Conservation (phyloP, 1,140 invertebrate species). For the Drosophila parvula region DNA sequence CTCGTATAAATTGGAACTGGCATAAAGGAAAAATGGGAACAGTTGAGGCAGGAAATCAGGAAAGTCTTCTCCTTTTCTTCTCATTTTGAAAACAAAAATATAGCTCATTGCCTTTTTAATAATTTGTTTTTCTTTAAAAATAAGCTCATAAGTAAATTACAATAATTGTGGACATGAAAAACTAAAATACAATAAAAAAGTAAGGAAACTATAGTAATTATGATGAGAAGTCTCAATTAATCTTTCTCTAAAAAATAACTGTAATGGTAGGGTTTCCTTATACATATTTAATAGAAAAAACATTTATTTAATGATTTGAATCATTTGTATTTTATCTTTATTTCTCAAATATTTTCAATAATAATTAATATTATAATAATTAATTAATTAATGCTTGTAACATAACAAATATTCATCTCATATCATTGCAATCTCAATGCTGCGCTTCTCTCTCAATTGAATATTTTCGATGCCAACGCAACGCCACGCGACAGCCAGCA, state of each 20-base stretch:
- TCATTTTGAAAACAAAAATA: neutral
- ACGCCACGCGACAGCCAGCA: slow-evolving; percentile 35
- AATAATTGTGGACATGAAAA: slow-evolving; percentile 30
- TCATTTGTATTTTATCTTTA: slow-evolving; percentile 80
- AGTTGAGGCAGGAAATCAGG: neutral
- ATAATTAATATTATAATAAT: slow-evolving; percentile 83
- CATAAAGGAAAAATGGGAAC: neutral
- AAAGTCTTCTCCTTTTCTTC: neutral
- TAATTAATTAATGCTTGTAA: slow-evolving; percentile 82
- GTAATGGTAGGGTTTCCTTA: neutral
- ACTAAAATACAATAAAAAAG: slow-evolving; percentile 30
- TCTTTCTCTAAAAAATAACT: neutral
- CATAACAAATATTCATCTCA: slow-evolving; percentile 81
- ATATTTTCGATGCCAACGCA: slow-evolving; percentile 47
- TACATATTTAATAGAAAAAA: slow-evolving; percentile 1
- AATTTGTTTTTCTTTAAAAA: slow-evolving; percentile 48
- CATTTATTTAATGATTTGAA: slow-evolving; percentile 72
- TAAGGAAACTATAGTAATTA: slow-evolving; percentile 2
- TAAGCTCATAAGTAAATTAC: slow-evolving; percentile 36
- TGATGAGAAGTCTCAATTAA: neutral
- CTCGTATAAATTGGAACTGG: neutral
- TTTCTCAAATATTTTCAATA: slow-evolving; percentile 83
- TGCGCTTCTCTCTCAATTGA: slow-evolving; percentile 49
- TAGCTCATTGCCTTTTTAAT: neutral
- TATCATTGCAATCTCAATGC: slow-evolving; percentile 65